Conservation (phyloP, 2,888 invertebrate genomes). For the Strigamia crassipes region DNA sequence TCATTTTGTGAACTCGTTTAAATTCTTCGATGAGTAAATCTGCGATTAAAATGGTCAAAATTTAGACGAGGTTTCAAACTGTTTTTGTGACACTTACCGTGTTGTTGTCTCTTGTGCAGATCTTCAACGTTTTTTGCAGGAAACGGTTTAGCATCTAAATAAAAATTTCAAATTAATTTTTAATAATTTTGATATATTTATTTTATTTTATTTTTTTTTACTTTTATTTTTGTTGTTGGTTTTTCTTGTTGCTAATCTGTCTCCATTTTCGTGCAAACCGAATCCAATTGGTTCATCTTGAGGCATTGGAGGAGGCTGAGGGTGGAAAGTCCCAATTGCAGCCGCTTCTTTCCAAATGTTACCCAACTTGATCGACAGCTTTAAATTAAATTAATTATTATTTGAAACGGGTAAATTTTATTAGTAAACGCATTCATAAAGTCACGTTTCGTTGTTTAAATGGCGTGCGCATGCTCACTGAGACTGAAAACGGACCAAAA, state of each 20-base stretch:
- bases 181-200: too few species aligned
- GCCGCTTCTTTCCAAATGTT: conserved; percentile 1
- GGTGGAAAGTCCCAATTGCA: not conserved
- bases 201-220: not conserved
- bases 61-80: too few species aligned
- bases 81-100: conserved; percentile 51
- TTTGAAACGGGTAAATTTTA: not conserved
- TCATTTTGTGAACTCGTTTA: conserved; percentile 82
- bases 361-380: not conserved
- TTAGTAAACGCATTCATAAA: too few species aligned
- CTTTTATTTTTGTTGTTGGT: not conserved
- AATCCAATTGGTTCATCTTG: not conserved
- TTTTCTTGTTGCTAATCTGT: not conserved
- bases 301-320: not conserved
- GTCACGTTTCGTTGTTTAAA: too few species aligned
- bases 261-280: not conserved
- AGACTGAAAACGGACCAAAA: too few species aligned
- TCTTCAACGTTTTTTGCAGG: conserved; percentile 48
- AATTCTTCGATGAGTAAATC: conserved; percentile 80
- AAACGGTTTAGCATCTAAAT: conserved; percentile 5
- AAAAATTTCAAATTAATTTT: not conserved
- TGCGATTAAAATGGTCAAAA: not conserved
- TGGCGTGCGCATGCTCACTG: too few species aligned
- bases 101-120: conserved; percentile 51
- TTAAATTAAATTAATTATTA: not conserved